Conservation (phyloP, 2,113 vertebrate genomes). For the Sitta europaea region DNA sequence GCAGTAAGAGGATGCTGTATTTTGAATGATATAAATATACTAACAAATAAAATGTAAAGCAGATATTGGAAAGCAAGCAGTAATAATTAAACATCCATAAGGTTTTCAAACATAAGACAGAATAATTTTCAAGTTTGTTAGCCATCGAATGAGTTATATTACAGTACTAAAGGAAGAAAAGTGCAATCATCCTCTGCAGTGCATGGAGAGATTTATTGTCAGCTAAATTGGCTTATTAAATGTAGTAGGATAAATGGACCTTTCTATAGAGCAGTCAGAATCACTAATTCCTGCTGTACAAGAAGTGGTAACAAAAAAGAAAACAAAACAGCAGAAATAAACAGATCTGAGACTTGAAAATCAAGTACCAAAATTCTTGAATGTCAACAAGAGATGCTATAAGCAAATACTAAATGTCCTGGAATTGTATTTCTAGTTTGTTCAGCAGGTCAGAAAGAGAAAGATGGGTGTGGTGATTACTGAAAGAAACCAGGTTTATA, state of each 20-base stretch:
- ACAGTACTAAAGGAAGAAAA: background rate
- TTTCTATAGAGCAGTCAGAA: background rate
- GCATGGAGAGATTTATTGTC: background rate
- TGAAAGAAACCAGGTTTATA: background rate
- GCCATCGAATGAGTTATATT: background rate
- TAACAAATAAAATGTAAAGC: background rate
- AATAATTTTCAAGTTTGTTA: background rate
- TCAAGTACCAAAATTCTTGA: background rate
- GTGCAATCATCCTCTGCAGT: background rate
- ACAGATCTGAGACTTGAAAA: background rate
- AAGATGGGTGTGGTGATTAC: background rate
- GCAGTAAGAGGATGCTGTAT: background rate
- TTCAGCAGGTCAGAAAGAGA: background rate
- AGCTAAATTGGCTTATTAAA: background rate
- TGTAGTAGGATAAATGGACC: background rate
- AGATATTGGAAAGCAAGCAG: background rate
- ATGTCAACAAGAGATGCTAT: background rate
- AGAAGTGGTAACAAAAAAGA: background rate
- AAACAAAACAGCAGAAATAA: background rate
- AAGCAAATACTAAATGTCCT: background rate
- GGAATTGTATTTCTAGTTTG: background rate
- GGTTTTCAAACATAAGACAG: background rate
- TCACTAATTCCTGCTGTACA: background rate
- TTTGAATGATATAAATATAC: background rate
- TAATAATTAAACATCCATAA: background rate